A percentile compares a stretch with the other conserved stretches of the same genome.
phyloP scores from a whole-genome alignment of 1,140 invertebrate genomes.

The Drosophila fuyamai region DNA sequence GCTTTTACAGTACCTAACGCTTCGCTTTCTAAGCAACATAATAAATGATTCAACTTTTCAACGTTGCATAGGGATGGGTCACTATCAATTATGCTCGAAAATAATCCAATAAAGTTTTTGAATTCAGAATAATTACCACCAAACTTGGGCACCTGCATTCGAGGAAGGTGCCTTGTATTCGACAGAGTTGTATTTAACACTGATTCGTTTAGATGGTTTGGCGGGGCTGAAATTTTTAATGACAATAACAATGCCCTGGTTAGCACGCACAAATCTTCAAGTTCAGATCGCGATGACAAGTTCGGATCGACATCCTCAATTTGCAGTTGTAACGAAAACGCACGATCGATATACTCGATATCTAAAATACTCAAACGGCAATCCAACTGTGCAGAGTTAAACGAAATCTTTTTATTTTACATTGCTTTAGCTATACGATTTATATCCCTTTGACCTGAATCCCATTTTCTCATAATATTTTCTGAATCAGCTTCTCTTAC shows the following conservation, averaged over 20 bases:
- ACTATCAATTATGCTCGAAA: too few species aligned
- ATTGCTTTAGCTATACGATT: background rate
- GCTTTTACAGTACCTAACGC: background rate
- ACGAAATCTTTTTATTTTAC: slow-evolving; percentile 2
- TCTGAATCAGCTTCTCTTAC: background rate
- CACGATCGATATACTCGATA: too few species aligned
- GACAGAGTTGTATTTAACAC: background rate
- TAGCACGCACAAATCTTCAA: too few species aligned
- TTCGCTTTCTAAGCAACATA: background rate
- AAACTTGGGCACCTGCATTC: slow-evolving; percentile 4
- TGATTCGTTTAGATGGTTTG: background rate
- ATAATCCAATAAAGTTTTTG: slow-evolving; percentile 1
- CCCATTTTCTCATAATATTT: background rate
- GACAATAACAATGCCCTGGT: too few species aligned
- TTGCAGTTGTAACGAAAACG: too few species aligned
- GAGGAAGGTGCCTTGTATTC: background rate
- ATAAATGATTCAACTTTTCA: too few species aligned
- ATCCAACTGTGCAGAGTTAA: background rate
- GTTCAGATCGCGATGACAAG: too few species aligned
- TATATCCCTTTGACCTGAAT: background rate
- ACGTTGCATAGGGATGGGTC: background rate
- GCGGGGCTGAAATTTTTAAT: background rate
- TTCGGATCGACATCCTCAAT: too few species aligned
- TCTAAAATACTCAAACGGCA: too few species aligned
- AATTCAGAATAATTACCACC: slow-evolving; percentile 2